Evolutionary conservation across 2,113 vertebrate species (phyloP).

Genomic region (Tenebrosternarchus preto): DNA sequence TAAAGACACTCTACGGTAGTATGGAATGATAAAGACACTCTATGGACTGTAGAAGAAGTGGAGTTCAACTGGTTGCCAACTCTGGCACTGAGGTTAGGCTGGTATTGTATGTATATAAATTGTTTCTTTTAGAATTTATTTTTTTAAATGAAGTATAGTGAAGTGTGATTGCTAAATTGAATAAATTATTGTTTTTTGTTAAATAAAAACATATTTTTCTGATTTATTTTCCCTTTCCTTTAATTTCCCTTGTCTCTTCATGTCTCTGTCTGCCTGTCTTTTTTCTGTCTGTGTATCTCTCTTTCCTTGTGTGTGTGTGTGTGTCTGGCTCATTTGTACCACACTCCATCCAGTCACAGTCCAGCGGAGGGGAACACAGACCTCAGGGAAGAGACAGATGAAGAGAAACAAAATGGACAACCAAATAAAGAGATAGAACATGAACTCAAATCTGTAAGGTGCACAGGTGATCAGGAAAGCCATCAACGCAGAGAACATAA

Average conservation of each 20-base stretch:
- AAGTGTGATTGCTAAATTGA: too few relatives aligned
- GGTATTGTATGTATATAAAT: too few relatives aligned
- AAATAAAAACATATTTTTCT: too few relatives aligned
- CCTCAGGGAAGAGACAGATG: slow-evolving; percentile 24
- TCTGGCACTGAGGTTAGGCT: too few relatives aligned
- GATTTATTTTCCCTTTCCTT: background rate
- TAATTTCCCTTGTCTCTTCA: background rate
- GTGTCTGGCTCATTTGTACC: slow-evolving; percentile 25
- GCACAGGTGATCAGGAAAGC: slow-evolving; percentile 20
- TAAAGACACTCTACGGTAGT: too few relatives aligned
- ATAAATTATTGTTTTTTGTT: too few relatives aligned
- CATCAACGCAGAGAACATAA: background rate
- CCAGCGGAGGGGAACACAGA: slow-evolving; percentile 40
- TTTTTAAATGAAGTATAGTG: too few relatives aligned
- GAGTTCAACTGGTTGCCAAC: too few relatives aligned
- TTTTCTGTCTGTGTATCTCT: background rate
- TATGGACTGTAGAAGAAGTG: too few relatives aligned
- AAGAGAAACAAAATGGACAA: slow-evolving; percentile 39
- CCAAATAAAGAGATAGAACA: slow-evolving; percentile 34
- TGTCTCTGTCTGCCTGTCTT: background rate
- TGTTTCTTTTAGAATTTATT: too few relatives aligned
- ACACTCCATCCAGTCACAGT: slow-evolving; percentile 43
- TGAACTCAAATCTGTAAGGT: slow-evolving; percentile 39
- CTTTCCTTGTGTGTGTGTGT: background rate
- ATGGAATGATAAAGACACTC: too few relatives aligned